Evolutionary conservation across 2,888 invertebrate species (phyloP), one percentile per base, ranked within the genome.

Genomic region (Dryobotodes eremita): DNA sequence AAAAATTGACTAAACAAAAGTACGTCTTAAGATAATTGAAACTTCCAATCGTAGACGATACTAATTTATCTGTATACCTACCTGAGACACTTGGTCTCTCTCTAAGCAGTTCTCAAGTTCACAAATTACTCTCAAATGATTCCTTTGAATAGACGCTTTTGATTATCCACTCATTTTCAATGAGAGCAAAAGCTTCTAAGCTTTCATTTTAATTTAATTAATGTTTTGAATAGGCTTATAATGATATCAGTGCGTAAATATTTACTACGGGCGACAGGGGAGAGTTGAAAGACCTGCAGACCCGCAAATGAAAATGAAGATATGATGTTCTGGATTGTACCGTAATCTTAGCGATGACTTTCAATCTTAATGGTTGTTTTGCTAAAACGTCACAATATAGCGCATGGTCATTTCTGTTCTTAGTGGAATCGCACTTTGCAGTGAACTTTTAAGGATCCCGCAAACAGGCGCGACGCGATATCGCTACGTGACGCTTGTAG

Each of bases 181-280:
- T 65, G 26, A 65, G 23, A 81, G 62, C 50, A 42, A 62, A 79
- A 72, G 71, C 75, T 64, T 75, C 75, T 75, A 26, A 85, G 75
- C 65, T 75, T 73, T 79, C 53, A 64, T 79, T 82, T 68, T 65
- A 81, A 81, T 85, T 83, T 50, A 70, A 70, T 85, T 80, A 71
- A 74, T 84, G n/a, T 55, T 71, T 84, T 71, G n/a, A 84, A 79
- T 57, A 70, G 23, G 36, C 46, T 70, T 83, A 53, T 53, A 70
- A 65, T 83, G 57, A 66, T 55, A 79, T 70, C 69, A 20, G 26
- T 55, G 23, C 31, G 15, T 46, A 55, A 75, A 74, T 79, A 82
- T 82, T 82, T 75, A 46, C 23, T 61, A 53, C 26, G 53, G 23
- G 46, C 31, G 48, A 46, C 23, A 65, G n/a, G 5, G 15, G 11